Percentiles rank a stretch among this genome's conserved stretches.
Conservation (phyloP, 2,113 vertebrate species). For the Calyptommatus sinebrachiatus region DNA sequence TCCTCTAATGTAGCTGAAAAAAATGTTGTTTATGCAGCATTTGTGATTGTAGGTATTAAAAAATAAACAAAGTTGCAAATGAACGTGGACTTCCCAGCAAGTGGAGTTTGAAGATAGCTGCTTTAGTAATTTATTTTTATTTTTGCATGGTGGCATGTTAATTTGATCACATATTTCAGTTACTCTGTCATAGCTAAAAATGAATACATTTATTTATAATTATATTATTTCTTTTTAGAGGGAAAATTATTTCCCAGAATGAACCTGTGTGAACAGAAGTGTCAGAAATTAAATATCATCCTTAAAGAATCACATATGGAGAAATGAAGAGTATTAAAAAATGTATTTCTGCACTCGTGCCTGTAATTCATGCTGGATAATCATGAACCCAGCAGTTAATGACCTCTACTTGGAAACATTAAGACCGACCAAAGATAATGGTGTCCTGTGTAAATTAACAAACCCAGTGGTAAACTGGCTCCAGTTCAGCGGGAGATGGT, state of each 20-base stretch:
- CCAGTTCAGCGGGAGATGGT: constrained; percentile 88
- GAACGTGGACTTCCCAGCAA: background rate
- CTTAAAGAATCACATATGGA: constrained; percentile 54
- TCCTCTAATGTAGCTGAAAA: background rate
- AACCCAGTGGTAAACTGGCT: constrained; percentile 95
- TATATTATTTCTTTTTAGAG: constrained; percentile 51
- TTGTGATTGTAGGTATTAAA: background rate
- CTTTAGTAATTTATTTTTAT: constrained; percentile 25
- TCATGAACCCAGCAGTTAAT: constrained; percentile 82
- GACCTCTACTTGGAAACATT: constrained; percentile 82
- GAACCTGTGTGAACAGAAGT: constrained; percentile 21
- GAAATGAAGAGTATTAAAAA: constrained; percentile 64
- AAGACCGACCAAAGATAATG: constrained; percentile 83
- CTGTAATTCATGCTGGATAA: constrained; percentile 76
- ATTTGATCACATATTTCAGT: constrained; percentile 25
- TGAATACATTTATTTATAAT: constrained; percentile 49
- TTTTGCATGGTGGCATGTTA: constrained; percentile 26
- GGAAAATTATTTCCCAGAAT: constrained; percentile 39
- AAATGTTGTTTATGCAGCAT: background rate
- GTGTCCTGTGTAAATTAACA: constrained; percentile 98
- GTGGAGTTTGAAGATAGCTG: constrained; percentile 4
- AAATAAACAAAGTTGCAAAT: background rate
- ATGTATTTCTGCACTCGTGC: constrained; percentile 74
- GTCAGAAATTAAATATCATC: constrained; percentile 67
- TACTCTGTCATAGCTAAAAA: constrained; percentile 37